Evolutionary conservation across 1,140 invertebrate genomes (phyloP), one percentile per base, ranked within the genome.

Genomic region (Ceratina australensis): DNA sequence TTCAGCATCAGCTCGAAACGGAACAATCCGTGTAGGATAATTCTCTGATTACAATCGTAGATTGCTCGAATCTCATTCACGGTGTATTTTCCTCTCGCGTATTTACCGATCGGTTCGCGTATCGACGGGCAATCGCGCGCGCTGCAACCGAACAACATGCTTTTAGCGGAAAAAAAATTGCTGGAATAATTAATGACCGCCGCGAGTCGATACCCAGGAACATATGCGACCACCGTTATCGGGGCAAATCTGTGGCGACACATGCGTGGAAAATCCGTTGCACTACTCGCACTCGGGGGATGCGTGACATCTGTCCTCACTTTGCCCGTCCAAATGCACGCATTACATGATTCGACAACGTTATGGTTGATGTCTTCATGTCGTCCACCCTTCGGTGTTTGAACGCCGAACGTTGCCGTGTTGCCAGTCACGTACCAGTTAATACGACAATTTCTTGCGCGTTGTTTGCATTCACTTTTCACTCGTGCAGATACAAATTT

Each of bases 181-280:
- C 15, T 3, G 42, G 65, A 79, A 76, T 73, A 81, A 78, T 83
- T 83, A 82, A 83, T 79, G 81, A 47, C 33, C 69, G 66, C 72
- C n/a, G 54, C 60, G 64, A 42, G 8, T 42, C 22, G 66, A 68
- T 84, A 87, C 83, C 72, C 81, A 82, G 78, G 78, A 78, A 86
- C 86, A 87, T 84, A 82, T 88, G 86, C 74, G 85, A 79, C 86
- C 82, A 64, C 61, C 71, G 72, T 42, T 74, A 69, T 60, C 56
- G 72, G 65, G 68, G 72, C 77, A 81, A 73, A 81, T 71, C 47
- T 66, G 61, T 28, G 65, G 74, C 63, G 80, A 82, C 88, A 89
- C 87, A 87, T 90, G 89, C 87, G 88, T 90, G 86, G 83, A 90
- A 86, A 90, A 90, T 89, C 76, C 84, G 61, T 24, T 75, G 59